Evolutionary conservation across 2,797 vertebrate species (phyloP).

Genomic region (Fratercula arctica): DNA sequence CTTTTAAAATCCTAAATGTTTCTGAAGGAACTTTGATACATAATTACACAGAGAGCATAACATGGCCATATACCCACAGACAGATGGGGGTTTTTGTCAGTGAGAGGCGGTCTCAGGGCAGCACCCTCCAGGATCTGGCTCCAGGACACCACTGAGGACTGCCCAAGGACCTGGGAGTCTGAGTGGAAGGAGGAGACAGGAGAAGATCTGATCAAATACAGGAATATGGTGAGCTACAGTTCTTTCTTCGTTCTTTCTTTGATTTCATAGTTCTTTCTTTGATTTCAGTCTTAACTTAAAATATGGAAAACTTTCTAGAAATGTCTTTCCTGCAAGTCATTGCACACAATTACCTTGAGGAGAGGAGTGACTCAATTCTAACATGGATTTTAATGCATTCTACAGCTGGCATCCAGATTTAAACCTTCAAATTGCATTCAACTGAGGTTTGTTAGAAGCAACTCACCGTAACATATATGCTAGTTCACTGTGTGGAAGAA

Average conservation of each 20-base stretch:
- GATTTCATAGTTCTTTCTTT: not conserved
- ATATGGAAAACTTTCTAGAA: not conserved
- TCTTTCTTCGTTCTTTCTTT: not conserved
- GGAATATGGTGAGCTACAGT: not conserved
- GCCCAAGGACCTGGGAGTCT: not conserved
- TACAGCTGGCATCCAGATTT: not conserved
- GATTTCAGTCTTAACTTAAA: not conserved
- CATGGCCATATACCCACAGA: not conserved
- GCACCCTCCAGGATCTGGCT: not conserved
- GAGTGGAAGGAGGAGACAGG: not conserved
- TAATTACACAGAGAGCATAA: not conserved
- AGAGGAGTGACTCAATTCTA: not conserved
- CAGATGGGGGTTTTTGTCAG: no score
- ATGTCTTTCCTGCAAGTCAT: not conserved
- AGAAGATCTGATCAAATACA: not conserved
- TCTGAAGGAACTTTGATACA: not conserved
- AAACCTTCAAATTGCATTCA: not conserved
- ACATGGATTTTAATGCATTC: not conserved
- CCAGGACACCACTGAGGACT: not conserved
- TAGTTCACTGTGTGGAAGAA: not conserved
- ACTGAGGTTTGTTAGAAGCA: not conserved
- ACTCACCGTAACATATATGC: fast-evolving
- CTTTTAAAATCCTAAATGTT: not conserved
- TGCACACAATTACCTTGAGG: not conserved
- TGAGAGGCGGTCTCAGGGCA: not conserved